phyloP scores from a whole-genome alignment of 2,113 vertebrate species.

The Atherinomorus stipes region DNA sequence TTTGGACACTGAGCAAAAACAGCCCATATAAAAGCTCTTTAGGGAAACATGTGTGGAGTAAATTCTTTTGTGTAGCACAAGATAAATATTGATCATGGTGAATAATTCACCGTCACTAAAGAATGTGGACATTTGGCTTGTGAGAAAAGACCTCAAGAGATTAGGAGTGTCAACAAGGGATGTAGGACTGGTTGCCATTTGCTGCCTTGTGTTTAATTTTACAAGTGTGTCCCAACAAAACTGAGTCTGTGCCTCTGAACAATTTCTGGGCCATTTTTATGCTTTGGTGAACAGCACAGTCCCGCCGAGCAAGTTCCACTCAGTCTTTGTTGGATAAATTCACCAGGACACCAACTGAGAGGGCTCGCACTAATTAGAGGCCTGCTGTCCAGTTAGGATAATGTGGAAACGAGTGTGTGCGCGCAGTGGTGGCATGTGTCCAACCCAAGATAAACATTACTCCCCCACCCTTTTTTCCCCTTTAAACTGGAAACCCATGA shows the following conservation, averaged over 20 bases:
- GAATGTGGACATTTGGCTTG: not conserved
- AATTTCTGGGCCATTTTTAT: conserved; percentile 5
- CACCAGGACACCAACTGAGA: conserved; percentile 24
- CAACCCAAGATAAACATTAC: conserved; percentile 14
- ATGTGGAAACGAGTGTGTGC: not conserved
- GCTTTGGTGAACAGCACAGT: conserved; percentile 28
- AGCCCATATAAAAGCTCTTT: not conserved
- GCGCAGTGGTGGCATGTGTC: not conserved
- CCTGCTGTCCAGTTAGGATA: conserved; percentile 27
- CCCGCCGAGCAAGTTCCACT: not conserved
- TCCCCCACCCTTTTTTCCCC: not conserved
- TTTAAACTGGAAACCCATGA: not conserved
- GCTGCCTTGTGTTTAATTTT: not conserved
- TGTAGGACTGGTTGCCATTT: conserved; percentile 17
- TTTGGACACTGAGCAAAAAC: too few relatives aligned
- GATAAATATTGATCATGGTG: not conserved
- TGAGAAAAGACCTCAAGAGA: conserved; percentile 19
- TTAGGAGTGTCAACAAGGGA: conserved; percentile 40
- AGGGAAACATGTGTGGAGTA: not conserved
- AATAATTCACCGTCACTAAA: not conserved
- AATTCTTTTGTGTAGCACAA: not conserved
- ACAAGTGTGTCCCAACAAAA: not conserved
- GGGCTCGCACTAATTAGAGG: conserved; percentile 39
- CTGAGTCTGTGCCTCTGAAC: not conserved
- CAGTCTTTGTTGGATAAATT: conserved; percentile 35